A percentile compares a stretch with the other conserved stretches of the same genome.
Conservation (phyloP, 2,888 invertebrate species). For the Reticulitermes lucifugus region DNA sequence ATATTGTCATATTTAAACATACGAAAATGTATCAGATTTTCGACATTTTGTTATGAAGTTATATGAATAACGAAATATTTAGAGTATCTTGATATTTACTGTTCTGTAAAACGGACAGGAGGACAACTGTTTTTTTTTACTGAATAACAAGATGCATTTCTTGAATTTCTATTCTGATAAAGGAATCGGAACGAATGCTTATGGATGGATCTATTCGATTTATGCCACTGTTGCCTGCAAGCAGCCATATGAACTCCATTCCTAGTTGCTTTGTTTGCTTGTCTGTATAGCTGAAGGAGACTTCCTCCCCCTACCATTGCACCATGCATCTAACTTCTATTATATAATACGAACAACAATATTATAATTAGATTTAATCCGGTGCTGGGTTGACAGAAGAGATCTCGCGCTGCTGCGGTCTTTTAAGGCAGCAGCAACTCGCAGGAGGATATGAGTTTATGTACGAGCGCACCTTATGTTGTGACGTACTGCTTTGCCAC, state of each 20-base stretch:
- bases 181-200: no score
- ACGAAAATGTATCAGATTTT: no score
- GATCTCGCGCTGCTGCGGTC: slow-evolving; percentile 34
- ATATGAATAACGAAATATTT: no score
- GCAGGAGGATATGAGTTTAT: slow-evolving; percentile 40
- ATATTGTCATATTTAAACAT: no score
- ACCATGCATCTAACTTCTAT: slow-evolving; percentile 42
- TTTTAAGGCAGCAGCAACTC: slow-evolving; percentile 38
- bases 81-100: no score
- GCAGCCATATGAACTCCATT: slow-evolving; percentile 13
- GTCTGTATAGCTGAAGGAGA: slow-evolving; percentile 26
- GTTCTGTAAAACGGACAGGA: no score
- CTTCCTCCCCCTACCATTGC: slow-evolving; percentile 26
- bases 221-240: not conserved
- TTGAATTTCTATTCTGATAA: no score
- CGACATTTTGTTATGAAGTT: no score
- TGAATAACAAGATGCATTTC: no score
- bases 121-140: no score
- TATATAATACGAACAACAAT: slow-evolving; percentile 41
- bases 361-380: slow-evolving; percentile 43
- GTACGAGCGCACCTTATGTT: slow-evolving; percentile 26
- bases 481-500: not conserved
- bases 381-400: slow-evolving; percentile 41
- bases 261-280: slow-evolving; percentile 38
- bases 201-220: no score